phyloP scores from a whole-genome alignment of 1,140 invertebrate genomes.

The Adelges cooleyi region DNA sequence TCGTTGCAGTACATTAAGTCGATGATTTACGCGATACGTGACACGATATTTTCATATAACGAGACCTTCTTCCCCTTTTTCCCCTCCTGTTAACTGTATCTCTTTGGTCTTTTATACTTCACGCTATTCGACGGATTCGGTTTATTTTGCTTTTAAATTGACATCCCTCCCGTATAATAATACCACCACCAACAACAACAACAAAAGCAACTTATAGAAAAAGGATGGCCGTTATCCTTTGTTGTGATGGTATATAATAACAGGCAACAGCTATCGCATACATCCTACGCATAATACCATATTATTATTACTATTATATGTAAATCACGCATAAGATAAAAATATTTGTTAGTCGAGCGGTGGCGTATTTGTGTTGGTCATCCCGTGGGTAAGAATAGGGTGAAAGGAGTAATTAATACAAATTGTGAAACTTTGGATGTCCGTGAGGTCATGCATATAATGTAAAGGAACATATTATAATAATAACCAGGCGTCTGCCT shows the following conservation, averaged over 20 bases:
- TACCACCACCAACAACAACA: no score
- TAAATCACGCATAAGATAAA: background rate
- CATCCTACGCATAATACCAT: no score
- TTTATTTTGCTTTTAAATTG: no score
- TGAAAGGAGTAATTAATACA: conserved; percentile 5
- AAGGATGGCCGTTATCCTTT: no score
- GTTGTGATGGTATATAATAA: no score
- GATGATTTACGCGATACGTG: background rate
- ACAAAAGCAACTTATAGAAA: no score
- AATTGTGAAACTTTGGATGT: background rate
- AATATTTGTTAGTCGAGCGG: background rate
- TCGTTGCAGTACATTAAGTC: background rate
- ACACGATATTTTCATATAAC: background rate
- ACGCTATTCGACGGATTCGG: no score
- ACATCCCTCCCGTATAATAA: no score
- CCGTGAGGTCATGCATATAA: conserved; percentile 11
- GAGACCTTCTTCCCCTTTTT: no score
- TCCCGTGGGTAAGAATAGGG: background rate
- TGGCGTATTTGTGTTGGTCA: background rate
- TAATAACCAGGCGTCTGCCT: background rate
- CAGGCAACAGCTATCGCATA: no score
- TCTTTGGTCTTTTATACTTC: no score
- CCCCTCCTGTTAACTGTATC: no score
- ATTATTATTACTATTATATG: background rate
- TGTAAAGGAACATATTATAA: background rate